These are phyloP conservation scores for Heliconius hermathena DNA, from an alignment of 1,140 invertebrate genomes.

Conservation along the genomic window DNA sequence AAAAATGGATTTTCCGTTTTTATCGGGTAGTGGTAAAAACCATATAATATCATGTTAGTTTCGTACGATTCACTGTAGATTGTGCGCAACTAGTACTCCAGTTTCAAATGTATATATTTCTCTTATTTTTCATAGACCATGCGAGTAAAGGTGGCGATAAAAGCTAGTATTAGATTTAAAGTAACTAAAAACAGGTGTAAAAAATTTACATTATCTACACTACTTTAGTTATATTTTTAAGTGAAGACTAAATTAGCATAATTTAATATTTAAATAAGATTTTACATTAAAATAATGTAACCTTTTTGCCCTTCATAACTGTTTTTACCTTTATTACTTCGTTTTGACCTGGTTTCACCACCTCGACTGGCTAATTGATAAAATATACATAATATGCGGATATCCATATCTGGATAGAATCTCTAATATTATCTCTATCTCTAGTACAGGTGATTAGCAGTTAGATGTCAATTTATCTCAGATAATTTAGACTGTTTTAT, in stretches of 20 bases:
- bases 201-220: background rate
- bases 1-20: no score
- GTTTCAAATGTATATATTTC: no score
- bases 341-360: background rate
- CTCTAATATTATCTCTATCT: background rate
- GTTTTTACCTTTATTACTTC: conserved; percentile 10
- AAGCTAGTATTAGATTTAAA: background rate
- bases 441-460: background rate
- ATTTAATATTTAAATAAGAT: conserved; percentile 13
- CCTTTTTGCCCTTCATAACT: conserved; percentile 8
- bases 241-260: conserved; percentile 10
- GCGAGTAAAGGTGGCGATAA: background rate
- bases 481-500: background rate
- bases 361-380: background rate
- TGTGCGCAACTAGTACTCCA: no score
- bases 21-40: no score
- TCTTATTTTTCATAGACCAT: background rate
- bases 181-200: background rate
- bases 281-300: background rate
- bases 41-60: no score
- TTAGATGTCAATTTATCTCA: no score
- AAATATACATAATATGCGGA: background rate
- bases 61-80: no score
- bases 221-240: background rate
- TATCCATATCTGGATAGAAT: background rate